Evolutionary conservation across 2,113 vertebrate species (phyloP), one percentile per base, ranked within the genome.

Genomic region (Otis tarda): DNA sequence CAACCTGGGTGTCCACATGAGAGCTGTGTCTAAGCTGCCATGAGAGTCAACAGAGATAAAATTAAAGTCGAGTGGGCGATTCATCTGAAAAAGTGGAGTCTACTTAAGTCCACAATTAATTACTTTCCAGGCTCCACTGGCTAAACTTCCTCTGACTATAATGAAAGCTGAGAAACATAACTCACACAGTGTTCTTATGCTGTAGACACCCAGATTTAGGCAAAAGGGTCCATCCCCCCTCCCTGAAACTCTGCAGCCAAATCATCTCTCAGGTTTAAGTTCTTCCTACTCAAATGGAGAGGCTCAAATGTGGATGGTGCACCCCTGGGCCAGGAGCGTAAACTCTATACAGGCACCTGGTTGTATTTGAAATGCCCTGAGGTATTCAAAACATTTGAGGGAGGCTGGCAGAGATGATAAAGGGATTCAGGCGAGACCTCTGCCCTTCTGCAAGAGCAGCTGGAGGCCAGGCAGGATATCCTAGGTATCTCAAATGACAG

Each of bases 381-480:
- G 64, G 80, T 89, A 97, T 95, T 89, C 1, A 2, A 94, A 94
- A 64, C 94, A 89, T 95, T 52, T 0, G 1, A 89, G 80, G 56
- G 77, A 92, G 64, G 64, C 17, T 93, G 73, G 83, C 61, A 92
- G 83, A 87, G 75, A 89, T 89, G 89, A 95, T 60, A 89, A 92
- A 95, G 61, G 60, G 56, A 77, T 84, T 82, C 33, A 89, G 77
- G 69, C 64, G 84, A 94, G 93, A 95, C 83, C 94, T 94, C 93
- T 94, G 93, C 91, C 91, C 89, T 89, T 75, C 87, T 91, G 52
- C 68, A 83, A 81, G 56, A 95, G 86, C 93, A 94, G 86, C 83
- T 96, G 96, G 86, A 94, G 64, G 89, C 96, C 87, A 95, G 94
- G 93, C 93, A 94, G 91, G 91, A 78, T 92, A 91, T 89, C 83